Conservation (phyloP, 2,888 invertebrate genomes). For the Autographa pulchrina region DNA sequence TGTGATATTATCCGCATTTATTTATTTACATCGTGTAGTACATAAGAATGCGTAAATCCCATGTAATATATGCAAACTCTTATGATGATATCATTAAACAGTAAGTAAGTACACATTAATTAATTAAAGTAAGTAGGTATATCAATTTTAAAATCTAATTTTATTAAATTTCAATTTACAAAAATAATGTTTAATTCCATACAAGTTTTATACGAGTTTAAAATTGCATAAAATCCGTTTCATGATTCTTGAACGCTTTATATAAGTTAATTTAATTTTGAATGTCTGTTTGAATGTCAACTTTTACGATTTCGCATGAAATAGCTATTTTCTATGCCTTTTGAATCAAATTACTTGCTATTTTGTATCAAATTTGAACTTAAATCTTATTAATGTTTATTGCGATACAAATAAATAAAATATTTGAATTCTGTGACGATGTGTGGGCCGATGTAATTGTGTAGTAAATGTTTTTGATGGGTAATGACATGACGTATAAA, state of each 20-base stretch:
- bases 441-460: no score
- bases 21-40: no score
- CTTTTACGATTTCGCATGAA: slow-evolving; percentile 6
- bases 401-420: neutral
- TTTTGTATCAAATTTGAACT: slow-evolving; percentile 11
- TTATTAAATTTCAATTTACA: no score
- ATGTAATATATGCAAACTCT: no score
- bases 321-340: slow-evolving; percentile 6
- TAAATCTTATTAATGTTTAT: slow-evolving; percentile 13
- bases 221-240: neutral
- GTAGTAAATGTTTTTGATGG: no score
- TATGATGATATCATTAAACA: no score
- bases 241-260: slow-evolving; percentile 15
- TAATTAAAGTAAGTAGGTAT: no score
- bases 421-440: neutral
- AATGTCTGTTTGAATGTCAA: slow-evolving; percentile 7
- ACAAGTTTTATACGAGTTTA: neutral
- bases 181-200: neutral
- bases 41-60: no score
- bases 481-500: no score
- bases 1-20: no score
- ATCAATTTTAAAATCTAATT: no score
- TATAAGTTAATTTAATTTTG: slow-evolving; percentile 14
- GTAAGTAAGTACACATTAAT: no score
- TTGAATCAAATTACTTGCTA: slow-evolving; percentile 13